Evolutionary conservation across 2,888 invertebrate genomes (phyloP).

Genomic region (Hartigia nigra): DNA sequence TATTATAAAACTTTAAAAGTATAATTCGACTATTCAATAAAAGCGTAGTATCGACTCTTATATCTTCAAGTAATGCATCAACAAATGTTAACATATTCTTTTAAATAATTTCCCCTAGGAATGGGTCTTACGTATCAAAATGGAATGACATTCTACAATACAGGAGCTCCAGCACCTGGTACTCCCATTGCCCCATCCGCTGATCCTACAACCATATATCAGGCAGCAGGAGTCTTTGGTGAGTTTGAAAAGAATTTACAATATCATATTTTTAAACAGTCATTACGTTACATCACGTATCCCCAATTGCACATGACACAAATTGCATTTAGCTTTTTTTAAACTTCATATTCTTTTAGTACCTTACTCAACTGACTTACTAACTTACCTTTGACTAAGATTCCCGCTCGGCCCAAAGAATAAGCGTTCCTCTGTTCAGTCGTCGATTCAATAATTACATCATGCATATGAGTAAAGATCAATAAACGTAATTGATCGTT

Average conservation of each 20-base stretch:
- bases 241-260: slow-evolving; percentile 24
- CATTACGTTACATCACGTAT: neutral
- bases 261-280: neutral
- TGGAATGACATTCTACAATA: slow-evolving; percentile 65
- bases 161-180: slow-evolving; percentile 59
- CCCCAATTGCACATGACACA: neutral
- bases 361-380: neutral
- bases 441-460: neutral
- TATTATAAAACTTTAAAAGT: slow-evolving; percentile 5
- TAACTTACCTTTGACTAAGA: neutral
- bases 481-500: neutral
- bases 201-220: slow-evolving; percentile 61
- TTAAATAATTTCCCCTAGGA: slow-evolving; percentile 37
- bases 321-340: neutral
- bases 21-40: neutral
- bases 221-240: slow-evolving; percentile 62
- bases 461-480: neutral
- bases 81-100: neutral
- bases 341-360: neutral
- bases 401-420: neutral
- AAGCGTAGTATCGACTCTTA: neutral
- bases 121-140: slow-evolving; percentile 65
- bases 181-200: slow-evolving; percentile 58
- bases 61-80: neutral
- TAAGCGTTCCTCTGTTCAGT: neutral